Percentiles rank a stretch among this genome's conserved stretches.
Evolutionary conservation across 2,888 invertebrate genomes (phyloP).

Genomic region (Carterocephalus palaemon): DNA sequence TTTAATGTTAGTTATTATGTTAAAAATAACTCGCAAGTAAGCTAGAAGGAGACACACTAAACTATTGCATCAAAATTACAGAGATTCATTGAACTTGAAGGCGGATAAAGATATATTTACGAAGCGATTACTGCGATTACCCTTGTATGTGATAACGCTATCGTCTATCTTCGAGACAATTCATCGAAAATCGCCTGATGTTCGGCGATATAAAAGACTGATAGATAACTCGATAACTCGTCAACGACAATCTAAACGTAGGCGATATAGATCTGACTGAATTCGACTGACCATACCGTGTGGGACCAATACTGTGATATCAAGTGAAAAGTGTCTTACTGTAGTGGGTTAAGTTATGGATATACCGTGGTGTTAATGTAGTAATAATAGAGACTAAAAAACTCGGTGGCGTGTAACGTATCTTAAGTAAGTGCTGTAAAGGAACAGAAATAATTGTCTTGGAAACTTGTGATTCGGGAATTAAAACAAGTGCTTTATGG

Average conservation of each 20-base stretch:
- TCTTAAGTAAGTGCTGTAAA: too few species aligned
- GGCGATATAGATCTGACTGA: slow-evolving; percentile 2
- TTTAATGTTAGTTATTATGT: too few species aligned
- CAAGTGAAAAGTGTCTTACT: neutral
- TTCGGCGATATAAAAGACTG: slow-evolving; percentile 20
- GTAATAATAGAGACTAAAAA: too few species aligned
- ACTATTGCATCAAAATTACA: neutral
- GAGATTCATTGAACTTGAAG: slow-evolving; percentile 4
- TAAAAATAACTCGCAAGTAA: too few species aligned
- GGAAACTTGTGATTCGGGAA: too few species aligned
- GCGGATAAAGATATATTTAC: slow-evolving; percentile 1
- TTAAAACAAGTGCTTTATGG: too few species aligned
- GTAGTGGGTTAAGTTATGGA: too few species aligned
- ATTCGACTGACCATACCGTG: slow-evolving; percentile 1
- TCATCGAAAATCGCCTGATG: slow-evolving; percentile 13
- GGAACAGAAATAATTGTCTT: too few species aligned
- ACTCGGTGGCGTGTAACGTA: too few species aligned
- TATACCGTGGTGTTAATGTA: too few species aligned
- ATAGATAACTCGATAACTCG: slow-evolving; percentile 14
- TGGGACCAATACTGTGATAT: slow-evolving; percentile 15
- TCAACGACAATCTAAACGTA: slow-evolving; percentile 10
- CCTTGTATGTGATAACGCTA: slow-evolving; percentile 15
- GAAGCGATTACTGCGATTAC: slow-evolving; percentile 16
- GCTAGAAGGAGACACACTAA: slow-evolving; percentile 1
- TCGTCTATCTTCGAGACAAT: slow-evolving; percentile 4